Evolutionary conservation across 2,113 vertebrate species (phyloP), one percentile per base, ranked within the genome.

Genomic region (Epinephelus moara): DNA sequence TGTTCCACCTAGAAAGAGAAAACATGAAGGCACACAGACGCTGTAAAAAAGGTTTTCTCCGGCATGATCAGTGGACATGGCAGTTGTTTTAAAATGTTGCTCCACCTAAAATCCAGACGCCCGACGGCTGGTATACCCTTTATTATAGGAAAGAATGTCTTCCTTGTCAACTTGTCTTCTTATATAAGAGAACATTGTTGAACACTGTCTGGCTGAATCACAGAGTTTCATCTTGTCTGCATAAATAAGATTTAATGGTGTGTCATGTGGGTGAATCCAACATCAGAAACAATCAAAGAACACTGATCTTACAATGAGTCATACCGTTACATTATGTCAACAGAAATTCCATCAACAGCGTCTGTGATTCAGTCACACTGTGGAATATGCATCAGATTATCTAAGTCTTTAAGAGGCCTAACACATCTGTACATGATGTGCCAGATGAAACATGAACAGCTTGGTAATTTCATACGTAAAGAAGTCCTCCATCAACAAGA

Each of bases 1-100:
- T 99, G 98, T 88, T 99, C 98, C n/a, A 98, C 94, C 94, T 94
- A 30, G 59, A 33, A 2, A 55, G 25, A 78, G 14, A 60, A 78
- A 78, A 73, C 40, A 70, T 14, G 42, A 74, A 76, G 30, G 27
- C 33, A 78, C 4, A 60, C 13, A 77, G 7, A 77, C 9, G 63
- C 10, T 11, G 10, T 47, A 21, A 62, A 70, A 57, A 2, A 6
- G 3, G 1, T 55, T 15, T 74, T 69, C 12, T 63, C 40, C 23
- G 59, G 50, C 49, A 68, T 60, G 33, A 70, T 18, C 42, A 56
- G 33, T 62, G 4, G n/a, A 75, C 11, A 18, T 14, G n/a, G 56
- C 63, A 50, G 25, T 60, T 21, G 14, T 45, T 70, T 25, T 71
- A n/a, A 60, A 49, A 47, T 57, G n/a, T 11, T 55, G 37, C 47